Evolutionary conservation across 2,888 invertebrate species (phyloP).

Genomic region (Apoderus coryli): DNA sequence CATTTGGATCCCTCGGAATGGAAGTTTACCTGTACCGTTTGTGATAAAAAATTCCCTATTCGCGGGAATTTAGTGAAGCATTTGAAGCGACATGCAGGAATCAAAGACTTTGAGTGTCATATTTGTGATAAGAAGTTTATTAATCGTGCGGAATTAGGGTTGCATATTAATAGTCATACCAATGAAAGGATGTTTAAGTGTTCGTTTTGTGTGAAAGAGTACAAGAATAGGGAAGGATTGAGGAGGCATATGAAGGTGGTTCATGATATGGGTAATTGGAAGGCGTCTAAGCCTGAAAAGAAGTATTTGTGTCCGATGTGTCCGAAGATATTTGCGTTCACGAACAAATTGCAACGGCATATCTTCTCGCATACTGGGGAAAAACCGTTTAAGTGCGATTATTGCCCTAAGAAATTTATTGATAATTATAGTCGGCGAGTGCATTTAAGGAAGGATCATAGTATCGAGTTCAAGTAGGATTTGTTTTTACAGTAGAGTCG

Average conservation of each 20-base stretch:
- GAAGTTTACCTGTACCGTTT: conserved; percentile 23
- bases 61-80: conserved; percentile 25
- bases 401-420: conserved; percentile 21
- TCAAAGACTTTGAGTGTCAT: conserved; percentile 23
- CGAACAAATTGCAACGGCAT: conserved; percentile 22
- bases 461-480: too few species aligned
- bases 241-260: conserved; percentile 21
- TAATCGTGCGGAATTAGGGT: conserved; percentile 21
- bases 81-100: conserved; percentile 23
- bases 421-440: conserved; percentile 23
- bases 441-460: conserved; percentile 22
- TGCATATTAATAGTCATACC: conserved; percentile 23
- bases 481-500: too few species aligned
- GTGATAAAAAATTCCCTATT: conserved; percentile 23
- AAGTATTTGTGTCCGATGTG: conserved; percentile 21
- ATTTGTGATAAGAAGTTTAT: conserved; percentile 23
- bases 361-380: conserved; percentile 23
- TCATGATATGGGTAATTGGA: conserved; percentile 25
- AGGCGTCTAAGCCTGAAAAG: conserved; percentile 27
- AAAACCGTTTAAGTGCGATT: conserved; percentile 21
- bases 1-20: conserved; percentile 25
- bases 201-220: conserved; percentile 37
- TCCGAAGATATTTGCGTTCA: conserved; percentile 21
- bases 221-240: conserved; percentile 31
- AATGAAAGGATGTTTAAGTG: conserved; percentile 28